Base-by-base conservation (phyloP, 2,797 vertebrate species). In the Myotis findleyi region DNA sequence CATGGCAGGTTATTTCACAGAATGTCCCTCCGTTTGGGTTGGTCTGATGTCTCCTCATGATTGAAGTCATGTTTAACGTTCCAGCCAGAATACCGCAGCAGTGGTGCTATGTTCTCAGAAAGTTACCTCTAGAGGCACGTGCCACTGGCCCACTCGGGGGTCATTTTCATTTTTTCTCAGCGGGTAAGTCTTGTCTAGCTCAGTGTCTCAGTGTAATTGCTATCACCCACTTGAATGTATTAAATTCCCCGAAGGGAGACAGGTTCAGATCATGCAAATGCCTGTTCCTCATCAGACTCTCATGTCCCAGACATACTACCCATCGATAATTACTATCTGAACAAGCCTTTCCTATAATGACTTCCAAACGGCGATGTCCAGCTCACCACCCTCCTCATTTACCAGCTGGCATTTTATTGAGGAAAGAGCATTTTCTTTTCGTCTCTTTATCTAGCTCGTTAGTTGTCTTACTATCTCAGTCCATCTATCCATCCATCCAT, bases 121-220 rank as follows among this genome's bases (percentile, higher is more conserved):
- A 55, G 14, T 14, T 57, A 23, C 23, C 62, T 11, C 30, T 33
- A 7, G 27, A 41, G 23, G 20, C 33, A 84, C 23, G 5, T 3
- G 14, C 9, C 20, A 9, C 16, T 38, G 69, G 18, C 41, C 16
- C 16, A 4, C 13, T 36, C 27, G 3, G 49, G 64, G 49, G 64
- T 59, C 25, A 83, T 47, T 93, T 88, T 33, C 21, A 88, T 84
- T 85, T 62, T 62, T 89, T 55, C 51, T 95, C n/a, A 76, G 36
- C 30, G 71, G 73, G 71, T 51, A 49, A 66, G 18, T 49, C 4
- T 64, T 44, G 21, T 64, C 68, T 17, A 25, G 9, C 69, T 73
- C 25, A 27, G 33, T 51, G 53, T 91, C 18, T 55, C 38, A 14
- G 25, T 21, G 14, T 81, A n/a, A 86, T 41, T 47, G 59, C 36